These are phyloP conservation scores for Lasioglossum albipes DNA, from an alignment of 1,140 invertebrate species.

Conservation along the genomic window DNA sequence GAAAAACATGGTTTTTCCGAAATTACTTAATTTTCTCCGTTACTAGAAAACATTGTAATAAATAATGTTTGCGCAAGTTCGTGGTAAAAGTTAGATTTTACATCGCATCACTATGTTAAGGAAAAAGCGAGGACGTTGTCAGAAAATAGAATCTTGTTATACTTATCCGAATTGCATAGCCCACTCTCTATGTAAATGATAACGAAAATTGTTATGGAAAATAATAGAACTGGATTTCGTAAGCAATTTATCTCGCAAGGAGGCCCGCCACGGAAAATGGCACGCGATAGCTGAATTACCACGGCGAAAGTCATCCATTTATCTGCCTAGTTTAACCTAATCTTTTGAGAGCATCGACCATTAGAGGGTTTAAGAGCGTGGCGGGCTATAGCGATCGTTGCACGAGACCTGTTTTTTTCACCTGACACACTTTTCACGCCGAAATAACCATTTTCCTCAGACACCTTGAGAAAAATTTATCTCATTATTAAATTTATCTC, in stretches of 20 bases:
- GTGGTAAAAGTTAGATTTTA: too few species aligned
- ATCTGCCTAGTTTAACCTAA: conserved; percentile 42
- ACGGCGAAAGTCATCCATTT: conserved; percentile 49
- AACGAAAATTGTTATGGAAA: conserved; percentile 7
- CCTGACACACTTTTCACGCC: not conserved
- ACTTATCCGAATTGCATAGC: too few species aligned
- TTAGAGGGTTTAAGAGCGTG: not conserved
- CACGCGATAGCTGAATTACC: conserved; percentile 54
- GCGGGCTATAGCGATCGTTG: conserved; percentile 20
- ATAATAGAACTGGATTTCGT: conserved; percentile 27
- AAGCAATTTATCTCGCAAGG: not conserved
- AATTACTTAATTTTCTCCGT: too few species aligned
- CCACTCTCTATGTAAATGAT: not conserved
- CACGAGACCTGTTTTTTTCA: not conserved
- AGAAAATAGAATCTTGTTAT: not conserved
- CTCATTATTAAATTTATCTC: too few species aligned
- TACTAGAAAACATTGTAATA: too few species aligned
- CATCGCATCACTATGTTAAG: too few species aligned
- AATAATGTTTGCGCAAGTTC: too few species aligned
- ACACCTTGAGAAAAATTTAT: too few species aligned
- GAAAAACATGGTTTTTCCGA: too few species aligned
- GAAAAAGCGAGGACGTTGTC: not conserved
- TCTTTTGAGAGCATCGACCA: conserved; percentile 43
- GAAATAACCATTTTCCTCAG: not conserved
- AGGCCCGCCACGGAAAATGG: conserved; percentile 4